phyloP scores from a whole-genome alignment of 1,140 invertebrate genomes.

The Archivesica marissinica region DNA sequence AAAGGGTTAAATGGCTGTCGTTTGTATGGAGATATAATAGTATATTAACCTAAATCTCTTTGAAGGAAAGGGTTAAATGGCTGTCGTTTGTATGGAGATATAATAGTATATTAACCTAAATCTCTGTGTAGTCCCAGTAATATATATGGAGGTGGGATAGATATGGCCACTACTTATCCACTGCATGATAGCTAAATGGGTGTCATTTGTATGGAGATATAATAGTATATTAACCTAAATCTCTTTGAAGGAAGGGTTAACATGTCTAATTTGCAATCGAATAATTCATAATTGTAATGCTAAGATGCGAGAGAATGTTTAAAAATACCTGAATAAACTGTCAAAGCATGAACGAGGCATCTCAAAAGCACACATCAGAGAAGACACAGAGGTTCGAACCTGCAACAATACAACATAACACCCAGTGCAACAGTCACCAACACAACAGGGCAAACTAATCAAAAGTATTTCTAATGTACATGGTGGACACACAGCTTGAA shows the following conservation, averaged over 20 bases:
- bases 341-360: neutral
- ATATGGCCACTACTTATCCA: too few relatives aligned
- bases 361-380: neutral
- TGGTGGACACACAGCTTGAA: neutral
- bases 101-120: too few relatives aligned
- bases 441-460: neutral
- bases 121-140: too few relatives aligned
- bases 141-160: too few relatives aligned
- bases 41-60: too few relatives aligned
- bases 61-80: too few relatives aligned
- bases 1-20: too few relatives aligned
- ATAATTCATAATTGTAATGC: neutral
- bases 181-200: neutral
- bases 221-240: neutral
- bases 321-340: neutral
- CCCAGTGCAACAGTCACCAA: neutral
- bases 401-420: constrained; percentile 8
- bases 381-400: neutral
- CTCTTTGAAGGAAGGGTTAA: neutral
- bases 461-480: neutral
- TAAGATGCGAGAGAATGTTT: neutral
- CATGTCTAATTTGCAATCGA: neutral
- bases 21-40: too few relatives aligned
- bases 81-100: too few relatives aligned
- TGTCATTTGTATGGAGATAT: neutral